Evolutionary conservation across 1,140 invertebrate species (phyloP).

Genomic region (Drosophila grimshawi): DNA sequence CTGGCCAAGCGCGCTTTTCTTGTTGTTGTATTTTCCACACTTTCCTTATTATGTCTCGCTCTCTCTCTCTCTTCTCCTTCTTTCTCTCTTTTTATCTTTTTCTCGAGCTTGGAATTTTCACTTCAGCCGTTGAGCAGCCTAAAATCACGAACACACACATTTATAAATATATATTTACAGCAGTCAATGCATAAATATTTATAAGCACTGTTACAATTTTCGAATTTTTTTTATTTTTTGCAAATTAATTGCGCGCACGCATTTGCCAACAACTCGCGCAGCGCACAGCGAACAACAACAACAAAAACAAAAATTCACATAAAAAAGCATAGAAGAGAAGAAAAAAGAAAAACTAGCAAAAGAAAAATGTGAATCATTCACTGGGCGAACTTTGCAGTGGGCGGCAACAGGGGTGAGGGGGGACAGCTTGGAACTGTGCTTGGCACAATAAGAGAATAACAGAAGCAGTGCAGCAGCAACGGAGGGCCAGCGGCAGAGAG

Average conservation of each 20-base stretch:
- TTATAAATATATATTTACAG: slow-evolving; percentile 41
- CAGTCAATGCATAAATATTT: slow-evolving; percentile 38
- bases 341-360: slow-evolving; percentile 48
- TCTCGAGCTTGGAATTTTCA: slow-evolving; percentile 64
- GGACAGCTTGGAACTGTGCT: slow-evolving; percentile 43
- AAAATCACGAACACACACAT: slow-evolving; percentile 49
- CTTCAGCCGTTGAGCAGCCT: slow-evolving; percentile 66
- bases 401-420: slow-evolving; percentile 45
- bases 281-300: slow-evolving; percentile 36
- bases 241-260: slow-evolving; percentile 78
- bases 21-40: slow-evolving; percentile 54
- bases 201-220: slow-evolving; percentile 71
- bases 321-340: slow-evolving; percentile 34
- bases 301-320: slow-evolving; percentile 31
- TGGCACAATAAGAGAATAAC: slow-evolving; percentile 66
- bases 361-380: slow-evolving; percentile 80
- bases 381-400: slow-evolving; percentile 56
- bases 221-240: slow-evolving; percentile 21
- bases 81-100: slow-evolving; percentile 43
- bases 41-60: slow-evolving; percentile 54
- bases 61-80: slow-evolving; percentile 26
- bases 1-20: slow-evolving; percentile 37
- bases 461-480: slow-evolving; percentile 28
- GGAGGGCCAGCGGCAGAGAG: slow-evolving; percentile 15
- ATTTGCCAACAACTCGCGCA: slow-evolving; percentile 50